A percentile compares a stretch with the other conserved stretches of the same genome.
phyloP scores from a whole-genome alignment of 2,888 invertebrate genomes.

The Dryobotodes eremita region DNA sequence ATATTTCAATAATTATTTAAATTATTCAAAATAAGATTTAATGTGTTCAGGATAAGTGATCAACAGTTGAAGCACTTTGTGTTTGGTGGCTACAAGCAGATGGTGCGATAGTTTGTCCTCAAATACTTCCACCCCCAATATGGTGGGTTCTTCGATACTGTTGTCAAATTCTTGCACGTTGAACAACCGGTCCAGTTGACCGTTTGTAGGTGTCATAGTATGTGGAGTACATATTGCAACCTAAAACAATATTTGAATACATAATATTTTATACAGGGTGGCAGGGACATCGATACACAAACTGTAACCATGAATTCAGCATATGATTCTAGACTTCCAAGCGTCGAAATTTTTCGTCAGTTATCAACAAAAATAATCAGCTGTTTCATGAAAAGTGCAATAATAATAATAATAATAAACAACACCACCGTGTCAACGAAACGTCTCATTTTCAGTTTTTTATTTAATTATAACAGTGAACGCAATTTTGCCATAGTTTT shows the following conservation, averaged over 20 bases:
- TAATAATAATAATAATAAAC: too few relatives aligned
- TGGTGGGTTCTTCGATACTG: slow-evolving; percentile 27
- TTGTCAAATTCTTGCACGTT: slow-evolving; percentile 36
- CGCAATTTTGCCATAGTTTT: too few relatives aligned
- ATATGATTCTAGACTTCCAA: too few relatives aligned
- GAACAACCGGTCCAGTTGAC: slow-evolving; percentile 9
- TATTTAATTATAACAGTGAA: too few relatives aligned
- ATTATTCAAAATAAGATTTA: slow-evolving; percentile 25
- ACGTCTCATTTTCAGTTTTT: too few relatives aligned
- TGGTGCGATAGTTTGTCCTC: slow-evolving; percentile 59
- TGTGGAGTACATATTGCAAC: slow-evolving; percentile 37
- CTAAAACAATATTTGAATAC: slow-evolving; percentile 35
- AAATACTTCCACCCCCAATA: slow-evolving; percentile 59
- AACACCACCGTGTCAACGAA: too few relatives aligned
- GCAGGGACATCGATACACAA: too few relatives aligned
- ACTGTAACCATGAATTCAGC: too few relatives aligned
- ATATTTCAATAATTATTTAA: not conserved
- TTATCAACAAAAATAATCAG: too few relatives aligned
- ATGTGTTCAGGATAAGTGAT: slow-evolving; percentile 51
- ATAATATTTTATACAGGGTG: too few relatives aligned
- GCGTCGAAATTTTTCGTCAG: too few relatives aligned
- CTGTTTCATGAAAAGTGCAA: too few relatives aligned
- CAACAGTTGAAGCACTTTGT: slow-evolving; percentile 55
- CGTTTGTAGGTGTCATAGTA: not conserved
- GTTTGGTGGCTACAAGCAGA: slow-evolving; percentile 53